phyloP scores from a whole-genome alignment of 2,888 invertebrate species.

The Chymomyza amoena region DNA sequence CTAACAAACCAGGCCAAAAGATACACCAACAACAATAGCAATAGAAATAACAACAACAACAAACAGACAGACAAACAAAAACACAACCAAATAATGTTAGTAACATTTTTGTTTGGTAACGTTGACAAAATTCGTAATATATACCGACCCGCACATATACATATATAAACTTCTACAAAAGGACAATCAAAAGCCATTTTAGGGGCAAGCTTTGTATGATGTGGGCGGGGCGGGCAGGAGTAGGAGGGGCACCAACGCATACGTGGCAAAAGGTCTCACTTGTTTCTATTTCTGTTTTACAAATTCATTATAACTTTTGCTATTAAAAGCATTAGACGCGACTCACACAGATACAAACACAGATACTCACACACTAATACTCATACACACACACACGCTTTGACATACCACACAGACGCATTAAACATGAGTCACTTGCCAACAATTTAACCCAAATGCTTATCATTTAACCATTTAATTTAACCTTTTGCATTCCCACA shows the following conservation, averaged over 20 bases:
- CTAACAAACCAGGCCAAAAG: conserved; percentile 51
- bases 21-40: background rate
- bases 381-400: conserved; percentile 40
- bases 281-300: conserved; percentile 40
- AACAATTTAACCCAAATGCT: conserved; percentile 71
- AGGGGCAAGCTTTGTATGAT: background rate
- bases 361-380: conserved; percentile 9
- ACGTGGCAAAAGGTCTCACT: background rate
- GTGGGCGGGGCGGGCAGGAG: background rate
- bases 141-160: conserved; percentile 20
- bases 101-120: conserved; percentile 33
- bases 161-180: conserved; percentile 26
- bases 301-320: conserved; percentile 72
- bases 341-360: conserved; percentile 4
- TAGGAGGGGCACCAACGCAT: background rate
- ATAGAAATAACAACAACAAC: background rate
- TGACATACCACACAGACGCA: background rate
- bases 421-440: conserved; percentile 19
- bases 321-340: conserved; percentile 69
- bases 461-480: conserved; percentile 73
- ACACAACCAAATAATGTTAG: conserved; percentile 37
- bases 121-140: conserved; percentile 39
- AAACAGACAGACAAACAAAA: background rate
- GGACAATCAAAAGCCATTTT: conserved; percentile 35
- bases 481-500: conserved; percentile 56